Evolutionary conservation across 2,113 vertebrate species (phyloP).

Genomic region (Malaclemys terrapin): DNA sequence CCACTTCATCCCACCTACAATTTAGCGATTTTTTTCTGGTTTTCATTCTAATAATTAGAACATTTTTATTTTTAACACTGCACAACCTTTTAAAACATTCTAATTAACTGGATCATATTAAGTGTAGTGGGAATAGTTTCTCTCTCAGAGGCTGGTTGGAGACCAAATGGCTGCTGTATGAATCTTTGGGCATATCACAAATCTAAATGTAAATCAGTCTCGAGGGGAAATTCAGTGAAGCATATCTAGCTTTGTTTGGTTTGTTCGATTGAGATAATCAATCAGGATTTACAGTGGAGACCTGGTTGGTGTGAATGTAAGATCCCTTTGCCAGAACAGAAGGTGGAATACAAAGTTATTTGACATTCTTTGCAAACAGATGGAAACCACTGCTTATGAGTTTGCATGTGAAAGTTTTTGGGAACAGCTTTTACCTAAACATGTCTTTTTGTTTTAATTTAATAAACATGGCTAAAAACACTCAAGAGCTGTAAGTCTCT

Average conservation of each 20-base stretch:
- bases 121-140: background rate
- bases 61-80: background rate
- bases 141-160: background rate
- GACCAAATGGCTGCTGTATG: background rate
- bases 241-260: constrained; percentile 51
- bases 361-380: constrained; percentile 58
- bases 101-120: rapidly evolving
- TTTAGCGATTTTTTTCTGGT: background rate
- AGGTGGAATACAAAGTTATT: constrained; percentile 60
- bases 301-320: background rate
- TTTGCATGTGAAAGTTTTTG: constrained; percentile 14
- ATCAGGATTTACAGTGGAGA: constrained; percentile 22
- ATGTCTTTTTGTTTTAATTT: background rate
- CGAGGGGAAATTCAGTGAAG: constrained; percentile 30
- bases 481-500: background rate
- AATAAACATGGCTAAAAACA: background rate
- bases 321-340: constrained; percentile 41
- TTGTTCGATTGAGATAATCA: constrained; percentile 57
- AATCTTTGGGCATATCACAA: background rate
- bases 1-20: background rate
- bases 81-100: background rate
- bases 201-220: constrained; percentile 28
- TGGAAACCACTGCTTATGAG: constrained; percentile 39
- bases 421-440: background rate
- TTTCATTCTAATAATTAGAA: background rate